Evolutionary conservation across 1,140 invertebrate species (phyloP).

Genomic region (Capitella teleta): DNA sequence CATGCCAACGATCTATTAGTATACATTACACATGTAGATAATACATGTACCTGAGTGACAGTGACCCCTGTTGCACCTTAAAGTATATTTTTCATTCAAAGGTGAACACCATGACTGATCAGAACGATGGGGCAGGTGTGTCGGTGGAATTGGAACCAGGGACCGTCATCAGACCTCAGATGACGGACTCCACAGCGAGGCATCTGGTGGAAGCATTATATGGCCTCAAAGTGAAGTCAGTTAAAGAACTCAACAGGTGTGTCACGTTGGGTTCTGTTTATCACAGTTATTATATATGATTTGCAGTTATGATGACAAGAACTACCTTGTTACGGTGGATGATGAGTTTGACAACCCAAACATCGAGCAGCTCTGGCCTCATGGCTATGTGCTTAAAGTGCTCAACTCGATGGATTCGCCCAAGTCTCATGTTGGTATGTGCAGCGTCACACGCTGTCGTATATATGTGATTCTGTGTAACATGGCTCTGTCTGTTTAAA

Average conservation of each 20-base stretch:
- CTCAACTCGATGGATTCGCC: constrained; percentile 67
- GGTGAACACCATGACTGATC: too few species aligned
- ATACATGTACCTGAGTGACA: too few species aligned
- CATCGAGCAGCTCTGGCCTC: constrained; percentile 15
- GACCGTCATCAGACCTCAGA: constrained; percentile 41
- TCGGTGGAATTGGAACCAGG: constrained; percentile 11
- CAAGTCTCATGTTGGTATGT: constrained; percentile 50
- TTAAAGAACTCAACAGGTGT: constrained; percentile 47
- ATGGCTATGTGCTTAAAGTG: constrained; percentile 71
- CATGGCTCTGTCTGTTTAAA: too few species aligned
- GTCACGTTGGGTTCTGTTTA: too few species aligned
- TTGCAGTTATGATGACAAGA: constrained; percentile 75
- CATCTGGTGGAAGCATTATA: constrained; percentile 54
- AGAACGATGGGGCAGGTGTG: too few species aligned
- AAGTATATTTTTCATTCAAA: too few species aligned
- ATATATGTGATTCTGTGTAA: too few species aligned
- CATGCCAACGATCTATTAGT: too few species aligned
- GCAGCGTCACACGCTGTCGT: too few species aligned
- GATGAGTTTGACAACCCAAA: constrained; percentile 19
- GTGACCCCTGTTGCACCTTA: too few species aligned
- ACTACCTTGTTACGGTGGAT: constrained; percentile 49
- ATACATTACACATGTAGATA: too few species aligned
- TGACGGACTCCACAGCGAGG: constrained; percentile 47
- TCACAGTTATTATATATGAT: too few species aligned
- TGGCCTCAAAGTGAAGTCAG: constrained; percentile 52